phyloP scores from a whole-genome alignment of 2,888 invertebrate species.

The Maniola hyperantus region DNA sequence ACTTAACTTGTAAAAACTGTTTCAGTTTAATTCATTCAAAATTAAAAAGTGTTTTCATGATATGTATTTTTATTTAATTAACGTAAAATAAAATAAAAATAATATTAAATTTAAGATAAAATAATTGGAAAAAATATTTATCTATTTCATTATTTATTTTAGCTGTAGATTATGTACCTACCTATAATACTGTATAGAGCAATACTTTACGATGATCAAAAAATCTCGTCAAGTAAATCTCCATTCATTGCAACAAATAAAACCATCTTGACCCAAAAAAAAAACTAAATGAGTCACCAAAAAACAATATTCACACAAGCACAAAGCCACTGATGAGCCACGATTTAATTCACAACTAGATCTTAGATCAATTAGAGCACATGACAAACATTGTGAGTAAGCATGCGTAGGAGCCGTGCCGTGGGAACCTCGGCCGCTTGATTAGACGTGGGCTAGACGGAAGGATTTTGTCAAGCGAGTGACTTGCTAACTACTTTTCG shows the following conservation, averaged over 20 bases:
- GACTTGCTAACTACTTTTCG: neutral
- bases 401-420: conserved; percentile 68
- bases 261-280: conserved; percentile 28
- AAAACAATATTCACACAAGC: conserved; percentile 41
- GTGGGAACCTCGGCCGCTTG: conserved; percentile 44
- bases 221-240: neutral
- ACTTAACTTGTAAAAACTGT: no score
- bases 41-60: no score
- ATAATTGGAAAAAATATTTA: no score
- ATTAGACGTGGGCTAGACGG: conserved; percentile 51
- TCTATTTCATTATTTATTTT: no score
- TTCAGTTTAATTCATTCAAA: no score
- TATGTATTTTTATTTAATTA: no score
- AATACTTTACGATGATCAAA: no score
- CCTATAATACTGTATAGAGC: no score
- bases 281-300: conserved; percentile 25
- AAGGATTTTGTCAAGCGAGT: conserved; percentile 23
- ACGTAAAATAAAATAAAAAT: no score
- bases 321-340: conserved; percentile 57
- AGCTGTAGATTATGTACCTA: no score
- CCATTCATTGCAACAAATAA: conserved; percentile 5
- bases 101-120: no score
- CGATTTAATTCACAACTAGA: conserved; percentile 78
- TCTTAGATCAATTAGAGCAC: conserved; percentile 77
- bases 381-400: conserved; percentile 78